These are phyloP conservation scores for Ctenoplectra terminalis DNA, from an alignment of 1,140 invertebrate species.

Conservation along the genomic window DNA sequence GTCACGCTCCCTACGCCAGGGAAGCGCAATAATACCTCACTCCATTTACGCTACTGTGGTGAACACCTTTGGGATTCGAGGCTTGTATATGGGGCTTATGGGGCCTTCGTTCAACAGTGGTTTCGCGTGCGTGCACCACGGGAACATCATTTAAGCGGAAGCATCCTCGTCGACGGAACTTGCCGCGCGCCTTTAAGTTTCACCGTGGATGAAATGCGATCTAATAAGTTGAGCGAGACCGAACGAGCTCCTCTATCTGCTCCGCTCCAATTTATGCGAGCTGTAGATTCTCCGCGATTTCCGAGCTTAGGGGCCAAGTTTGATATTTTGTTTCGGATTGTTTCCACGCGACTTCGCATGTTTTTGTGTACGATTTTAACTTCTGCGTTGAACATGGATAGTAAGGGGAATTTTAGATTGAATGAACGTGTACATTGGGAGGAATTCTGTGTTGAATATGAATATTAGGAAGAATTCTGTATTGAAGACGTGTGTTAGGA, in stretches of 20 bases:
- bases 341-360: neutral
- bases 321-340: neutral
- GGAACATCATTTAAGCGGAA: constrained; percentile 33
- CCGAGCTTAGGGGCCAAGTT: neutral
- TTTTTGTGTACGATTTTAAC: too few relatives aligned
- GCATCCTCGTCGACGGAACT: neutral
- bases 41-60: constrained; percentile 11
- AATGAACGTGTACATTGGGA: too few relatives aligned
- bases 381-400: too few relatives aligned
- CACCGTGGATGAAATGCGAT: constrained; percentile 16
- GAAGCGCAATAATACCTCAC: constrained; percentile 36
- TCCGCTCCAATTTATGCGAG: neutral
- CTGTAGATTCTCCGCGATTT: neutral
- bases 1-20: neutral
- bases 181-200: constrained; percentile 24
- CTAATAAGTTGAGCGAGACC: constrained; percentile 28
- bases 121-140: constrained; percentile 27
- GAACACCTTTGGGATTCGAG: constrained; percentile 25
- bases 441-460: too few relatives aligned
- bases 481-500: too few relatives aligned
- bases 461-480: too few relatives aligned
- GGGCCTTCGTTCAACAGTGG: constrained; percentile 23
- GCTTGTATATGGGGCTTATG: constrained; percentile 19
- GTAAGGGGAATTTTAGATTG: too few relatives aligned
- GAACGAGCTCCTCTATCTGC: neutral